A percentile compares a stretch with the other conserved stretches of the same genome.
Conservation (phyloP, 1,140 invertebrate genomes). For the Pemphigus obesinymphae region DNA sequence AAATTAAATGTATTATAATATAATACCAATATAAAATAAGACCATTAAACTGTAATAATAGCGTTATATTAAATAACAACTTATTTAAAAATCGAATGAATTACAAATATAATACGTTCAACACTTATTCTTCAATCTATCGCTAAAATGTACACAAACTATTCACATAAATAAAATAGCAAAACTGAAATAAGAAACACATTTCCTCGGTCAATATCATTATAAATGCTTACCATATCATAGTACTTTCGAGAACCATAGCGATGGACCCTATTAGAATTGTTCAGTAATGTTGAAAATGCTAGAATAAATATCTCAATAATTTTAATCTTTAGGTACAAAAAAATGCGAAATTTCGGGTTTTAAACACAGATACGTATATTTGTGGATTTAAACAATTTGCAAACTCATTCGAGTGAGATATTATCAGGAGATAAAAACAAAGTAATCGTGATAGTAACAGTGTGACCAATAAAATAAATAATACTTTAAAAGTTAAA, state of each 20-base stretch:
- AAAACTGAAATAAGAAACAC: neutral
- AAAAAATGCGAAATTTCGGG: neutral
- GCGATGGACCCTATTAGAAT: slow-evolving; percentile 50
- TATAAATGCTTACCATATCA: slow-evolving; percentile 78
- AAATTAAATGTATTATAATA: no score
- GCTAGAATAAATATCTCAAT: neutral
- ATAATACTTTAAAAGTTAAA: no score
- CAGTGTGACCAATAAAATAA: no score
- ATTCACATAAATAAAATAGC: neutral
- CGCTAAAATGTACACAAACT: neutral
- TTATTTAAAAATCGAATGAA: no score
- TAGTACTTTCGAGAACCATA: slow-evolving; percentile 97
- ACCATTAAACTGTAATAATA: no score
- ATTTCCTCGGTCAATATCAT: neutral
- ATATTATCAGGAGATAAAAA: neutral
- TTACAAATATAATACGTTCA: no score
- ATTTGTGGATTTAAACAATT: neutral
- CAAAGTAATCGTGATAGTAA: neutral
- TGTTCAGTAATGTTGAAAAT: neutral
- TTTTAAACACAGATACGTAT: neutral
- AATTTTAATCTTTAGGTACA: no score
- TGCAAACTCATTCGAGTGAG: slow-evolving; percentile 3
- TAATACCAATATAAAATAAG: no score
- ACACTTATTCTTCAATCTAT: no score
- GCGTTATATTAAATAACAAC: no score